These are phyloP conservation scores for Leptinotarsa undecemlineata DNA, from an alignment of 1,140 invertebrate species.

Conservation along the genomic window DNA sequence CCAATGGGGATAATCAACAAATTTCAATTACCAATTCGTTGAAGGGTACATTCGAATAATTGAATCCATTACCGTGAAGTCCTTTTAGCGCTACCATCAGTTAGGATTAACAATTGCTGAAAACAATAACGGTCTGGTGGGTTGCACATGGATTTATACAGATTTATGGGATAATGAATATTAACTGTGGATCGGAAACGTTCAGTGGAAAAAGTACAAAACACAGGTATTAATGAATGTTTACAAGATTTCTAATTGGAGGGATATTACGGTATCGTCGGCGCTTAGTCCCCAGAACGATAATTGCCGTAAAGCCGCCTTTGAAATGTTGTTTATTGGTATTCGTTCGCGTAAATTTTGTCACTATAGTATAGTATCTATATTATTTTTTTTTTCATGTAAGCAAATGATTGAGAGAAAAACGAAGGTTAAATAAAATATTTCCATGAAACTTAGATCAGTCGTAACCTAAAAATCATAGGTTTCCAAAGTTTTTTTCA, in stretches of 20 bases:
- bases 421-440: too few species aligned
- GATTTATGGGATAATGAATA: not conserved
- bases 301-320: not conserved
- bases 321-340: not conserved
- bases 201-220: not conserved
- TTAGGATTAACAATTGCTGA: slow-evolving; percentile 1
- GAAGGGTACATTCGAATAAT: too few species aligned
- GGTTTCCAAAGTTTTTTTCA: too few species aligned
- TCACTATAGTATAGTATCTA: not conserved
- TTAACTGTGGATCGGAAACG: not conserved
- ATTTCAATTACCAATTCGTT: too few species aligned
- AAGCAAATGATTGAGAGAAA: too few species aligned
- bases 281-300: not conserved
- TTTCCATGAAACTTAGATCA: too few species aligned
- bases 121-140: not conserved
- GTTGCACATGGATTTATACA: not conserved
- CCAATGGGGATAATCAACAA: too few species aligned
- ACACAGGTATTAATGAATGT: slow-evolving; percentile 1
- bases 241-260: not conserved
- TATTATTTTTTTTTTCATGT: too few species aligned
- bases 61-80: not conserved
- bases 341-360: not conserved
- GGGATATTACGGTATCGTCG: too few species aligned
- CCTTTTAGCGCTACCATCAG: not conserved
- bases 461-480: too few species aligned